These are phyloP conservation scores for Propithecus deckenii DNA, from an alignment of 2,797 vertebrate species.

Conservation along the genomic window DNA sequence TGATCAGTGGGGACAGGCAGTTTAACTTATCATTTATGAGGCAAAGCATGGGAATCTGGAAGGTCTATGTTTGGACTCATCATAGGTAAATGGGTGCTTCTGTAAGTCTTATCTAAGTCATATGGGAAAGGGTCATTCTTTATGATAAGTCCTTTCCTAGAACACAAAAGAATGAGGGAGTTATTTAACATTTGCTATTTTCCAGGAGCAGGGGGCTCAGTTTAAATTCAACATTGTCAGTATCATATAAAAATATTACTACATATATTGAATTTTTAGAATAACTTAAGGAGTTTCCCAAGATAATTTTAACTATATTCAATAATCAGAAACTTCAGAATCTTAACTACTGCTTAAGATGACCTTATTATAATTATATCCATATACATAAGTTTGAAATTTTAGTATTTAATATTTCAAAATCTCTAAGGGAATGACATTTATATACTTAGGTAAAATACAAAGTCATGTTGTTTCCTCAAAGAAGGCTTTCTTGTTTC, in stretches of 20 bases:
- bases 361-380: neutral
- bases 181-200: neutral
- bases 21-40: neutral
- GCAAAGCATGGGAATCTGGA: neutral
- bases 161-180: neutral
- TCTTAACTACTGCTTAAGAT: neutral
- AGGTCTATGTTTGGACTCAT: neutral
- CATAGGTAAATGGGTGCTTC: neutral
- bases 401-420: neutral
- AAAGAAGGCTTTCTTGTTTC: neutral
- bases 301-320: neutral
- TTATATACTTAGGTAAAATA: neutral
- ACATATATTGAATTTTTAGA: neutral
- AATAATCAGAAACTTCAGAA: neutral
- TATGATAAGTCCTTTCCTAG: neutral
- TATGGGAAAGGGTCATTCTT: neutral
- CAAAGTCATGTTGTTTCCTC: neutral
- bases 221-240: neutral
- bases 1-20: neutral
- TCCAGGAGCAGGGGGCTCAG: neutral
- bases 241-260: constrained; percentile 16
- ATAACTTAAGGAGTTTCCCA: neutral
- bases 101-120: neutral
- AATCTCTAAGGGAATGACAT: neutral
- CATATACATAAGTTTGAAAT: neutral